Evolutionary conservation across 2,888 invertebrate species (phyloP).

Genomic region (Drosophila rellima): DNA sequence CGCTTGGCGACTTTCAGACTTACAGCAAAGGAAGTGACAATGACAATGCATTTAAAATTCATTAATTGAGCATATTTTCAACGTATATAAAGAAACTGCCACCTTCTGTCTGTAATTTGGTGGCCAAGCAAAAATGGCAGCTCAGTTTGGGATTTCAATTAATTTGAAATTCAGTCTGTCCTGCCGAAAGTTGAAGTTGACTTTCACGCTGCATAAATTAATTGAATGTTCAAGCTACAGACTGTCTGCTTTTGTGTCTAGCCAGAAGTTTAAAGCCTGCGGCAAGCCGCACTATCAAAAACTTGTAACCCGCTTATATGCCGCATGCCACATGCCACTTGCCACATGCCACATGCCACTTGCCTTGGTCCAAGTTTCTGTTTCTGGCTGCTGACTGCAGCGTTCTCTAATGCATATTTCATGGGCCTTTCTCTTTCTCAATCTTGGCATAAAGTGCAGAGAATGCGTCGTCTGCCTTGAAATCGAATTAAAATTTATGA

Average conservation of each 20-base stretch:
- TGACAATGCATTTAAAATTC: constrained; percentile 74
- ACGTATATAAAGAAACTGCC: constrained; percentile 2
- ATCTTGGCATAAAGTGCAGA: constrained; percentile 18
- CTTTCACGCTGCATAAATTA: constrained; percentile 74
- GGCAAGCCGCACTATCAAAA: constrained; percentile 66
- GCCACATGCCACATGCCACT: constrained; percentile 16
- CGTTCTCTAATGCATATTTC: constrained; percentile 69
- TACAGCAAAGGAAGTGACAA: constrained; percentile 51
- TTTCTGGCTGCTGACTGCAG: not conserved
- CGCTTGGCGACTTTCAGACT: constrained; percentile 9
- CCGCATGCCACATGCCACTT: constrained; percentile 25
- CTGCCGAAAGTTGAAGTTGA: constrained; percentile 47
- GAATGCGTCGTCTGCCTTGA: constrained; percentile 40
- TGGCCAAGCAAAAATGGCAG: constrained; percentile 28
- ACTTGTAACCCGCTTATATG: constrained; percentile 49
- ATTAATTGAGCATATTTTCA: constrained; percentile 73
- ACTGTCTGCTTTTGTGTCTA: constrained; percentile 40
- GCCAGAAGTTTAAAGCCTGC: constrained; percentile 21
- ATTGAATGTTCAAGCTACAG: constrained; percentile 56
- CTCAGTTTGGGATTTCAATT: constrained; percentile 27
- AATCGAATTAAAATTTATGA: constrained; percentile 82
- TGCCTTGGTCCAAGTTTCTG: constrained; percentile 33
- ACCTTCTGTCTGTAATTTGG: constrained; percentile 34
- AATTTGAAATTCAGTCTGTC: constrained; percentile 41
- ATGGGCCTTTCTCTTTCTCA: constrained; percentile 30